phyloP scores from a whole-genome alignment of 2,113 vertebrate species.

The Vulpes ferrilata region DNA sequence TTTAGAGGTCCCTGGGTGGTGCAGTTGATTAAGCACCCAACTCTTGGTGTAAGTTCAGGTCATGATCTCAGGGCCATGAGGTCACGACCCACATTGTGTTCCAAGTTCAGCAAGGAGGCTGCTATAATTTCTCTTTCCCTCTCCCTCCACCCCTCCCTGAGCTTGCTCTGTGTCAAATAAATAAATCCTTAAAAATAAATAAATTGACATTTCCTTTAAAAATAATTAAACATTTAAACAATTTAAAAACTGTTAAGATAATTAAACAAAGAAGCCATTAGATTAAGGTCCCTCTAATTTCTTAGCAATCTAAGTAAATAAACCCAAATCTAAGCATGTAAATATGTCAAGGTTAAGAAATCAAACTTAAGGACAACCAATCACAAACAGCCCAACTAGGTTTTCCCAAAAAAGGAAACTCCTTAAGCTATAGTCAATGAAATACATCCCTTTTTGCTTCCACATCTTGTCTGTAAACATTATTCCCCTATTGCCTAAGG shows the following conservation, averaged over 20 bases:
- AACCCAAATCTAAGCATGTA: not conserved
- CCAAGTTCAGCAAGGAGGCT: not conserved
- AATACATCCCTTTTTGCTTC: not conserved
- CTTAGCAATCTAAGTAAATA: not conserved
- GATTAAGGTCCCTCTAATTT: not conserved
- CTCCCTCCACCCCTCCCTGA: not conserved
- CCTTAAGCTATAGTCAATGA: not conserved
- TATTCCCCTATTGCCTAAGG: not conserved
- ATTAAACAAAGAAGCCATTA: not conserved
- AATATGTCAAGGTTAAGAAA: not conserved
- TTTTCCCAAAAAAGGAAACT: not conserved
- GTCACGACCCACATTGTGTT: not conserved
- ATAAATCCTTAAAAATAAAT: not conserved
- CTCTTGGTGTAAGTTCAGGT: not conserved
- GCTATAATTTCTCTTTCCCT: not conserved
- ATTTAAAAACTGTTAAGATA: not conserved
- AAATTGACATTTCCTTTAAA: not conserved
- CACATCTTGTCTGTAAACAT: not conserved
- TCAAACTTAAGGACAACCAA: not conserved
- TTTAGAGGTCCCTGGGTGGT: not conserved
- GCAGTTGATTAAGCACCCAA: not conserved
- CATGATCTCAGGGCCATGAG: not conserved
- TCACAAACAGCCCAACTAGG: not conserved
- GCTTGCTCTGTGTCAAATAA: not conserved
- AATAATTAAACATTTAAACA: not conserved